These are phyloP conservation scores for Tyto alba DNA, from an alignment of 2,113 vertebrate genomes.

Conservation along the genomic window DNA sequence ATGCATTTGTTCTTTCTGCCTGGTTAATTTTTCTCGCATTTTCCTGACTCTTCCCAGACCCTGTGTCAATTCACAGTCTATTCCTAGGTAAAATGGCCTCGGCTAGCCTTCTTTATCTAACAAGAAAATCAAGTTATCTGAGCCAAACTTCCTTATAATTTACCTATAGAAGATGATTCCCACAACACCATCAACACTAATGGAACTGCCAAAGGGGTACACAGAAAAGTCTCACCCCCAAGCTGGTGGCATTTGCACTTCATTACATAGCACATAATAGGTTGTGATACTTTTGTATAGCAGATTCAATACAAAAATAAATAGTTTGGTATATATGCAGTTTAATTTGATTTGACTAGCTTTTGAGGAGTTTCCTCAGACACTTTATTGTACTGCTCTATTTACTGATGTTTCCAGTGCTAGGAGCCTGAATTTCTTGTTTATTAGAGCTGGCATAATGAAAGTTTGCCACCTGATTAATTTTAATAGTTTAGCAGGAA, in stretches of 20 bases:
- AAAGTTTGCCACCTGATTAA: slow-evolving; percentile 76
- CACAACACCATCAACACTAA: not conserved
- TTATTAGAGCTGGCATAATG: slow-evolving; percentile 68
- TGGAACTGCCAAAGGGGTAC: not conserved
- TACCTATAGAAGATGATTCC: not conserved
- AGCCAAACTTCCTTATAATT: not conserved
- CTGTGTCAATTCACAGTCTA: not conserved
- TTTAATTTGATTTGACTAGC: slow-evolving; percentile 39
- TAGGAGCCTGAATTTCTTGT: slow-evolving; percentile 55
- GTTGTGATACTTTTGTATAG: not conserved
- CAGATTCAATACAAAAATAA: slow-evolving; percentile 15
- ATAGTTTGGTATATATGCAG: not conserved
- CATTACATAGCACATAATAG: not conserved
- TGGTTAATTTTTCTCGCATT: not conserved
- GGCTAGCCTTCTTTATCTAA: not conserved
- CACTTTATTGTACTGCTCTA: slow-evolving; percentile 46
- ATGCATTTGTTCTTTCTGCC: not conserved
- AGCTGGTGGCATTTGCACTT: not conserved
- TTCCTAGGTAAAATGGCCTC: not conserved
- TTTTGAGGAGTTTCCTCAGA: slow-evolving; percentile 26
- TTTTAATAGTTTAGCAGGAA: slow-evolving; percentile 71
- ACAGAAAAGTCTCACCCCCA: not conserved
- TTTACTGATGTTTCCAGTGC: slow-evolving; percentile 52
- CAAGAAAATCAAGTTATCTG: not conserved
- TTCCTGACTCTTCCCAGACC: not conserved